Evolutionary conservation across 2,113 vertebrate species (phyloP).

Genomic region (Brachyhypopomus gauderio): DNA sequence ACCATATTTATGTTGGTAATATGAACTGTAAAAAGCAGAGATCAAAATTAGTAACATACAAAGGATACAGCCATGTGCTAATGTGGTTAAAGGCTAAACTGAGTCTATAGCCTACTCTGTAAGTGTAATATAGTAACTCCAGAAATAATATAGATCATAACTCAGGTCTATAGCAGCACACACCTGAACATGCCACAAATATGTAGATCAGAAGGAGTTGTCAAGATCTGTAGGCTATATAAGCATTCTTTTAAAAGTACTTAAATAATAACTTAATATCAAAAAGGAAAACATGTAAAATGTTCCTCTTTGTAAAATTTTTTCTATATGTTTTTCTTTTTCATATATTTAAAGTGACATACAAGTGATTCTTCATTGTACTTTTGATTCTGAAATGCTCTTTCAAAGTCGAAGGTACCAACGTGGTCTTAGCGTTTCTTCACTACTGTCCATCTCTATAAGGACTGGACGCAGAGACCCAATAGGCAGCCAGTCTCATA

Average conservation of each 20-base stretch:
- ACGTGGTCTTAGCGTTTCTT: constrained; percentile 14
- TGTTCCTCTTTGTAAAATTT: no score
- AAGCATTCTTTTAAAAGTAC: no score
- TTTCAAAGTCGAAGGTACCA: constrained; percentile 10
- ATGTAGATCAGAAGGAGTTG: not conserved
- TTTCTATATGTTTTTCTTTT: not conserved
- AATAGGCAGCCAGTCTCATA: not conserved
- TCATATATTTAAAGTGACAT: not conserved
- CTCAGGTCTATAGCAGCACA: not conserved
- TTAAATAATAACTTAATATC: no score
- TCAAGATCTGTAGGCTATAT: no score
- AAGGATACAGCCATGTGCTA: no score
- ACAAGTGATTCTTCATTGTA: not conserved
- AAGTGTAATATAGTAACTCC: not conserved
- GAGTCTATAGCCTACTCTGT: no score
- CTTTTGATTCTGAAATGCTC: not conserved
- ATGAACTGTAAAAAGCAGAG: no score
- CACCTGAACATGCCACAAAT: not conserved
- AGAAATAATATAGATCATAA: not conserved
- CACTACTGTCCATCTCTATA: constrained; percentile 20
- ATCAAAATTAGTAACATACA: no score
- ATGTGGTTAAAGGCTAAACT: no score
- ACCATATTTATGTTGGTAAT: no score
- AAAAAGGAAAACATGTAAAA: no score
- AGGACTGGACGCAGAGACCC: constrained; percentile 12